Evolutionary conservation across 2,888 invertebrate genomes (phyloP), one percentile per base, ranked within the genome.

Genomic region (Nephrotoma flavescens): DNA sequence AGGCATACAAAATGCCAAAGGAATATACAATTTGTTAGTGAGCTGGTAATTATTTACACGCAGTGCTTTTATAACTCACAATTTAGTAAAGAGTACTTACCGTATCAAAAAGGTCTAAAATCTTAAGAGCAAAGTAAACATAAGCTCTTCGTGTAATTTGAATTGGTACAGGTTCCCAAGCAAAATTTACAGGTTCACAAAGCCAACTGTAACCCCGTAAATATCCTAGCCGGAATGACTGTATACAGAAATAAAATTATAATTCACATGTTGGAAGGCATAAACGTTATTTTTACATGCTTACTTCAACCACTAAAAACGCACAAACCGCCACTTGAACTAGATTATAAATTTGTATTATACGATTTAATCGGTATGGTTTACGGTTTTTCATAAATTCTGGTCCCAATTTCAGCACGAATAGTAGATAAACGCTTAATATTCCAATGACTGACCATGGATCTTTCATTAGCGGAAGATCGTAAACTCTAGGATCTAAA

Each of bases 401-500:
- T 0, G 97, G 97, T 0, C 97, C 97, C 89, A 94, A 92, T 89
- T 94, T 93, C 41, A 94, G 91, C 0, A 96, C 95, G 89, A 96
- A 94, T 89, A 94, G 92, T 12, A 96, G 91, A 90, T 97, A 97
- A 0, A 93, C 87, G 0, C 91, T 90, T 6, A 94, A 90, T 15
- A 96, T 88, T 0, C 91, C 86, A 0, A 95, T 2, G 0, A 93
- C 93, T 87, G 95, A 94, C 90, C 94, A 93, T 3, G 96, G 95
- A 47, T 94, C 94, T 0, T 93, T 92, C 89, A 95, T 93, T 52
- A 97, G 90, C 3, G 94, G 93, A 93, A 94, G 95, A 86, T 92
- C 91, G 88, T 94, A 94, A 6, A 95, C 94, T 87, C 95, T 91
- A 0, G 92, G 93, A 92, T 95, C 95, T 95, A 41, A 87, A 88